phyloP scores from a whole-genome alignment of 2,888 invertebrate genomes.

The Dynastes maya region DNA sequence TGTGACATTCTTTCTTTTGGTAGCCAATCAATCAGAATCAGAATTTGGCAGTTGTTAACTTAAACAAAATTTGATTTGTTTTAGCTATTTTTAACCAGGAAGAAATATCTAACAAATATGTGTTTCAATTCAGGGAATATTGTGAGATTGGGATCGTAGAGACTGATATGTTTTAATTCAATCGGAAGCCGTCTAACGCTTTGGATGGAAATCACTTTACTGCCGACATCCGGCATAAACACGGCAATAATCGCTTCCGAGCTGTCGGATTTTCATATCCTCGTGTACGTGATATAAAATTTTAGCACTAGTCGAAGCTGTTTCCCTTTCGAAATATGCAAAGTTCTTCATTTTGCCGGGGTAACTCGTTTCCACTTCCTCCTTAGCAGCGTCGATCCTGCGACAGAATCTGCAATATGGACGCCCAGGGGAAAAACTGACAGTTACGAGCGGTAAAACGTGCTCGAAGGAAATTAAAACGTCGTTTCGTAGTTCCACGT shows the following conservation, averaged over 20 bases:
- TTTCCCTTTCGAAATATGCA: background rate
- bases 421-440: background rate
- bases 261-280: background rate
- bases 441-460: conserved; percentile 12
- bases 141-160: background rate
- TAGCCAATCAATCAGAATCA: too few relatives aligned
- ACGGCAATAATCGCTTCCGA: background rate
- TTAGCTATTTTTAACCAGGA: too few relatives aligned
- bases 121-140: too few relatives aligned
- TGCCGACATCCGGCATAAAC: background rate
- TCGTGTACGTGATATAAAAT: background rate
- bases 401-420: background rate
- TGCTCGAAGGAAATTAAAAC: conserved; percentile 3
- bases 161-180: background rate
- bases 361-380: background rate
- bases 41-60: too few relatives aligned
- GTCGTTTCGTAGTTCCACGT: background rate
- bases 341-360: background rate
- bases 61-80: too few relatives aligned
- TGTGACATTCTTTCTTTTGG: too few relatives aligned
- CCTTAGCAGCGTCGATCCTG: background rate
- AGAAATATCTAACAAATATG: too few relatives aligned
- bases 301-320: too few relatives aligned
- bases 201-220: background rate
- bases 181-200: background rate